Conservation (phyloP, 2,113 vertebrate genomes). For the Pomatostomus ruficeps region DNA sequence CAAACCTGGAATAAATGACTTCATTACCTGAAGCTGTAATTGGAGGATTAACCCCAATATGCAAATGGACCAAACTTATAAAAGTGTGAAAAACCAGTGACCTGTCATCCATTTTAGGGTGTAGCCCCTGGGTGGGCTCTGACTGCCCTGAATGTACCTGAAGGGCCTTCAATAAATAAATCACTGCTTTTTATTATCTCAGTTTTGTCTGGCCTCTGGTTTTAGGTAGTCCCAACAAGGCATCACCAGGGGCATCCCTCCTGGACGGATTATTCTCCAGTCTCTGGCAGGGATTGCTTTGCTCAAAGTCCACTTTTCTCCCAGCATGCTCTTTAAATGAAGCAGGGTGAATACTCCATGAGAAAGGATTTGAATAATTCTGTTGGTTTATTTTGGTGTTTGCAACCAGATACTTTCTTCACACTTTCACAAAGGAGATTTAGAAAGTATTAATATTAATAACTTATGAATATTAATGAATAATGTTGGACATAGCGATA, state of each 20-base stretch:
- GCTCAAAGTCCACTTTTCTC: background rate
- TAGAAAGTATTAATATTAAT: background rate
- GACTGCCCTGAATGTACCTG: no score
- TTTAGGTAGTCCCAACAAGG: no score
- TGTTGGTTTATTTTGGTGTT: background rate
- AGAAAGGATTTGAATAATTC: background rate
- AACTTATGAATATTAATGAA: background rate
- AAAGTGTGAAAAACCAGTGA: no score
- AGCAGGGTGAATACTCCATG: background rate
- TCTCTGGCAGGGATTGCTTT: background rate
- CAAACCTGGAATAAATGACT: no score
- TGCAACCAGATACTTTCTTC: background rate
- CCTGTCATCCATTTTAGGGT: no score
- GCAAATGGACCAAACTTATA: no score
- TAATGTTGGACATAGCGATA: background rate
- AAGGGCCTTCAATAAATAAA: no score
- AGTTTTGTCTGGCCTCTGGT: no score
- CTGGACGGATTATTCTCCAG: background rate
- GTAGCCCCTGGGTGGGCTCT: no score
- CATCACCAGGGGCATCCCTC: accelerated
- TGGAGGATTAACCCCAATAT: no score
- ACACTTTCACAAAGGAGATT: background rate
- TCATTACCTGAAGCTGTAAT: no score
- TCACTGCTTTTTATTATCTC: no score
- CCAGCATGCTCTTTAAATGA: background rate